Percentiles rank a stretch among this genome's conserved stretches.
Evolutionary conservation across 23 tunicate genomes (phyloP).

Genomic region (Corella eumyota): DNA sequence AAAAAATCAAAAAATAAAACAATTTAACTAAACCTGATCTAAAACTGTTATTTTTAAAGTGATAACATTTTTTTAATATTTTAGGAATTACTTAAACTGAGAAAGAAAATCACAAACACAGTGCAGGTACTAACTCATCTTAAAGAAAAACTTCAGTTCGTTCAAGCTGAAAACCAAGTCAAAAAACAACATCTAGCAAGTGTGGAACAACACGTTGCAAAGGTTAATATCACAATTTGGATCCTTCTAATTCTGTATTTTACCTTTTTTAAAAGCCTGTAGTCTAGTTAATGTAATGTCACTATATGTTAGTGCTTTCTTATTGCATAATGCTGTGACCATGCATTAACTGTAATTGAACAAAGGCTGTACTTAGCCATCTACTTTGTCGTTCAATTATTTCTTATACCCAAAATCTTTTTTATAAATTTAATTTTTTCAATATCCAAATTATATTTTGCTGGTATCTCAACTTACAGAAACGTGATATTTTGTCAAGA

Average conservation of each 20-base stretch:
- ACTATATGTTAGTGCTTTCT: background rate
- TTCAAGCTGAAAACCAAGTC: constrained; percentile 74
- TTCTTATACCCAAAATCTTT: too few relatives aligned
- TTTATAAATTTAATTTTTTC: too few relatives aligned
- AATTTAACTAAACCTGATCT: background rate
- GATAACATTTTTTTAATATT: background rate
- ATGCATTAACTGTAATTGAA: too few relatives aligned
- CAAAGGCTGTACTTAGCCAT: too few relatives aligned
- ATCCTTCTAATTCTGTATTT: too few relatives aligned
- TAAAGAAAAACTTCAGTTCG: constrained; percentile 83
- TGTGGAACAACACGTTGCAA: constrained; percentile 72
- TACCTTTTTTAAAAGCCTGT: background rate
- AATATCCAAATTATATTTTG: too few relatives aligned
- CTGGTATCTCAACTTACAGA: constrained; percentile 25
- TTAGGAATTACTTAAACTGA: constrained; percentile 77
- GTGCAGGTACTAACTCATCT: constrained; percentile 90
- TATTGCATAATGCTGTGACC: too few relatives aligned
- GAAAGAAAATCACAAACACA: constrained; percentile 88
- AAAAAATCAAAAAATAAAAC: too few relatives aligned
- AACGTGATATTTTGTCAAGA: constrained; percentile 71
- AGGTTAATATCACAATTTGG: too few relatives aligned
- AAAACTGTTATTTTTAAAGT: background rate
- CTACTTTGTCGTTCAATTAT: too few relatives aligned
- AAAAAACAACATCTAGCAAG: constrained; percentile 36
- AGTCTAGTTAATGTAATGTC: background rate